Base-by-base conservation (phyloP, 1,140 invertebrate species). In the Bombus breviceps region DNA sequence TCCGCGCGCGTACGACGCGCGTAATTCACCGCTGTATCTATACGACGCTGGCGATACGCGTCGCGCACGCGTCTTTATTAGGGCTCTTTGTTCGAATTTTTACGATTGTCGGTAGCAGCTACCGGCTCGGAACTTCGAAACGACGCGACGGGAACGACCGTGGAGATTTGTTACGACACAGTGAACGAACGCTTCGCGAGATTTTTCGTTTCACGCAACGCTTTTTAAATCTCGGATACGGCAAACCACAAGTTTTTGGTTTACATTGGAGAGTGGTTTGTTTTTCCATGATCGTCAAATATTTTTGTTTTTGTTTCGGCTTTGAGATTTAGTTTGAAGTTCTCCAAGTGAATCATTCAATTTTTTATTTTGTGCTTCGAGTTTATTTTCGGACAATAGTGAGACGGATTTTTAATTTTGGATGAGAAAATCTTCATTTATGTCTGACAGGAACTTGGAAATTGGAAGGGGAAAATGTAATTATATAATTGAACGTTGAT, bases 61-160 rank as follows among this genome's bases (percentile, higher is more conserved):
- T 66, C 69, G 73, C 59, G 39, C 43, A 28, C 59, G 53, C 87
- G 68, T 43, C 86, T 88, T 86, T 86, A 86, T 82, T 86, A 86
- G 68, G n/a, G 62, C 43, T 66, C 87, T 89, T 81, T 81, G 87
- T 77, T 71, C 77, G 74, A 85, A 83, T 72, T 88, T 89, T 89
- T 89, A 88, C 78, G 73, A 78, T 59, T 62, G 18, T 47, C 43
- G 71, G 68, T 32, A 39, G 22, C 59, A 62, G 9, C 75, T 8
- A 32, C 13, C 69, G 37, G 18, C 32, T 15, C 22, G 68, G 5
- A 32, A 22, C 47, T 39, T 59, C 25, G 10, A 32, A 81, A 34
- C 28, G 28, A 34, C 28, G 28, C 62, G 62, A 59, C 22, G 57
- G 47, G 47, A n/a, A 37, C 68, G 66, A 25, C 3, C 43, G 13